Base-by-base conservation (phyloP, 2,888 invertebrate species). In the Diplolepis rosae region DNA sequence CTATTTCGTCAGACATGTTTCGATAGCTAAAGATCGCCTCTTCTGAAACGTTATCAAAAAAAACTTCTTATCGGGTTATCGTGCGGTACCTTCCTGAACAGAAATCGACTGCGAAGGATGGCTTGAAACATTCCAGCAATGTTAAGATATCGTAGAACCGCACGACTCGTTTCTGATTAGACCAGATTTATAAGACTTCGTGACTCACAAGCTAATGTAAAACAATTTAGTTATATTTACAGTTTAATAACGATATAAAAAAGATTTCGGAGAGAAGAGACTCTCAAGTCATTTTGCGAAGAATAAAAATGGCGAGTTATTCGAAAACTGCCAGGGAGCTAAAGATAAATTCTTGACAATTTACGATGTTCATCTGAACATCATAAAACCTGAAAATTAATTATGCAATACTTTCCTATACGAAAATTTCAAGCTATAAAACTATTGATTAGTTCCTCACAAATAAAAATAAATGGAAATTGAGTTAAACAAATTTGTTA, bases 131-230 rank as follows among this genome's bases (percentile, higher is more conserved):
- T 83, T 75, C 82, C 74, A 81, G 78, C 77, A 80, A 83, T 82
- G 82, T 76, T 30, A 75, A 32, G 71, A 77, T 83, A 83, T 83
- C 82, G 76, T 71, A 79, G 77, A 77, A 80, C 80, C 78, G 81
- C 76, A 73, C 75, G 71, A 69, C 77, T 75, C 71, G 71, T 65
- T 77, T 61, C 69, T 77, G 78, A 80, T 80, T 79, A 78, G 79
- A 74, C 68, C 66, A 22, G 30, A 61, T 32, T 61, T 32, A 39
- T 51, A 45, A n/a, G 18, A 56, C 42, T 76, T 78, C 74, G 73
- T 72, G 66, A 73, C 54, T 70, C 70, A 70, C 70, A 45, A 22
- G 35, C 50, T 42, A 66, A 48, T 28, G 45, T 18, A 28, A 32
- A 30, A 48, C 27, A 45, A 30, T 66, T 48, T 66, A 15, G 22